Conservation (phyloP, 2,113 vertebrate species). For the Brachionichthys hirsutus region DNA sequence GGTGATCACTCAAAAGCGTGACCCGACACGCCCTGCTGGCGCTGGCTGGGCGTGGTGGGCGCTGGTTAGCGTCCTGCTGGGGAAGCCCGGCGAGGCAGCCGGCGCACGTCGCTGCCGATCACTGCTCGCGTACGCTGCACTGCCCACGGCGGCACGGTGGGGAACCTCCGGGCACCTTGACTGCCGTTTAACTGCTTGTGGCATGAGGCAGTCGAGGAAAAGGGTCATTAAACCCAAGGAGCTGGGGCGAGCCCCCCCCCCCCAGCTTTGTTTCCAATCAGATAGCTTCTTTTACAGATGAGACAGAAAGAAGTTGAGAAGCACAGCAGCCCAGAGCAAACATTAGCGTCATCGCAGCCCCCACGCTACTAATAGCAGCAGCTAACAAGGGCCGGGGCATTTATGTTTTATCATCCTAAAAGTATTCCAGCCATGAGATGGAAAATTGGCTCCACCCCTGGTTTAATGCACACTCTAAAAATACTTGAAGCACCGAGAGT, state of each 20-base stretch:
- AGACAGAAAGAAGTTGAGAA: slow-evolving; percentile 41
- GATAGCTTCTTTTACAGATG: slow-evolving; percentile 75
- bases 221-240: slow-evolving; percentile 83
- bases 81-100: slow-evolving; percentile 62
- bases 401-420: slow-evolving; percentile 36
- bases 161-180: slow-evolving; percentile 81
- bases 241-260: slow-evolving; percentile 73
- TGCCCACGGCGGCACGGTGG: slow-evolving; percentile 53
- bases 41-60: slow-evolving; percentile 41
- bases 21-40: slow-evolving; percentile 25
- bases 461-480: slow-evolving; percentile 37
- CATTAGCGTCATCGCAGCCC: slow-evolving; percentile 53
- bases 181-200: slow-evolving; percentile 81
- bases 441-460: slow-evolving; percentile 41
- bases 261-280: slow-evolving; percentile 82
- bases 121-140: slow-evolving; percentile 51
- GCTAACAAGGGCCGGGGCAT: slow-evolving; percentile 56
- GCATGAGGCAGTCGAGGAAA: slow-evolving; percentile 80
- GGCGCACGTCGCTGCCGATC: slow-evolving; percentile 57
- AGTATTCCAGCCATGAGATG: slow-evolving; percentile 25
- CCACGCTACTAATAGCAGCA: slow-evolving; percentile 42
- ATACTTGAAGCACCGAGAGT: slow-evolving; percentile 23
- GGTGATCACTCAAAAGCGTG: background rate
- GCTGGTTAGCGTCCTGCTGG: slow-evolving; percentile 66
- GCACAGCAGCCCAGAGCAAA: slow-evolving; percentile 51